Evolutionary conservation across 2,797 vertebrate species (phyloP).

Genomic region (Spinibarbus caldwelli): DNA sequence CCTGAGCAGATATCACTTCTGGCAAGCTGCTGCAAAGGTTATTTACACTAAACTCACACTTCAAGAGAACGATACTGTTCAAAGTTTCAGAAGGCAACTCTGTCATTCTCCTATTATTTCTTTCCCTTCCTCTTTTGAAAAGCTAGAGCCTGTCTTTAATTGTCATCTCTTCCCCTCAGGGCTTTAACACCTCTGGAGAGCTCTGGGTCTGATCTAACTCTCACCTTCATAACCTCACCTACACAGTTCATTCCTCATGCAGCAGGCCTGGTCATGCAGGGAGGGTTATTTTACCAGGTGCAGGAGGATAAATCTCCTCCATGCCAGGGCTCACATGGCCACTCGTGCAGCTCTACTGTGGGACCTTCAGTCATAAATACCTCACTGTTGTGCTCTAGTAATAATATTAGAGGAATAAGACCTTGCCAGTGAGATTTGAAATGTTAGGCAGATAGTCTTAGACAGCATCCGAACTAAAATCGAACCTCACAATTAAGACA

Average conservation of each 20-base stretch:
- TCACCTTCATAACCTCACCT: neutral
- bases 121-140: conserved; percentile 30
- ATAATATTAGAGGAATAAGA: neutral
- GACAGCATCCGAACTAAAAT: too few species aligned
- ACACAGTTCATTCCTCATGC: conserved; percentile 1
- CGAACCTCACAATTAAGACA: too few species aligned
- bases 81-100: conserved; percentile 4
- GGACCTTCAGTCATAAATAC: neutral
- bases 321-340: too few species aligned
- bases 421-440: neutral
- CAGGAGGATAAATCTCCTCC: conserved; percentile 10
- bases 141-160: conserved; percentile 19
- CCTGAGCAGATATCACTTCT: neutral
- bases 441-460: neutral
- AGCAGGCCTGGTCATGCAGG: conserved; percentile 3
- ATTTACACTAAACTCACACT: conserved; percentile 2
- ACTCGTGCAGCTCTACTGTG: neutral
- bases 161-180: neutral
- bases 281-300: conserved; percentile 8
- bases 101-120: neutral
- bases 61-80: neutral
- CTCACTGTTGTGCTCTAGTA: neutral
- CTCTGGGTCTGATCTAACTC: conserved; percentile 1
- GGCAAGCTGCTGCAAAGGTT: neutral
- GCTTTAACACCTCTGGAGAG: neutral